Base-by-base conservation (phyloP, 2,888 invertebrate genomes). In the Callimorpha dominula region DNA sequence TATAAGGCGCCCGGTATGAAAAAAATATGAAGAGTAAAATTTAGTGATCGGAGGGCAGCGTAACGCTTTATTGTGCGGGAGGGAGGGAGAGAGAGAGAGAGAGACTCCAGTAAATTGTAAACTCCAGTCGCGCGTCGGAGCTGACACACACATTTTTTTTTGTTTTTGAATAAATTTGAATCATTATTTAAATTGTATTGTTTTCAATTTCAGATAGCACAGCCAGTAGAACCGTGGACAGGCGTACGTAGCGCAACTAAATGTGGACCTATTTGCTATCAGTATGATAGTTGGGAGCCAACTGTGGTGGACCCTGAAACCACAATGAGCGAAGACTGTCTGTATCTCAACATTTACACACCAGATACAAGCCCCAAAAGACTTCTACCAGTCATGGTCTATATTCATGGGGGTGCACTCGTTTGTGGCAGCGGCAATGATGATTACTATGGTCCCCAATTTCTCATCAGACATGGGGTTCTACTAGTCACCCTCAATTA, bases 401-500 rank as follows among this genome's bases (percentile, higher is more conserved):
- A 11, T 9, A 57, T 57, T 9, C 57, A 57, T 20, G 57, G 57
- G 1, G 57, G 57, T 4, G 57, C 2, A 20, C 20, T 9, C 20
- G 4, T 11, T 4, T 57, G 57, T 11, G 57, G 20, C 9, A 57
- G 57, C 9, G 57, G n/a, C n/a, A n/a, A n/a, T n/a, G n/a, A n/a
- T n/a, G n/a, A n/a, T n/a, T n/a, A n/a, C n/a, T n/a, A n/a, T 9
- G 57, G 57, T 1, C 57, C 57, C 11, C 20, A 57, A 11, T 57
- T 57, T 11, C 20, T 63, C 7, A 42, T 63, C n/a, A 57, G 57
- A 57, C 57, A 88, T 62, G 84, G 82, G 42, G 82, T 89, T 4
- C 79, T 90, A 14, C 72, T 89, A 0, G 88, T 90, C 0, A 88
- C 90, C 6, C 60, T 89, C 9, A 90, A 90, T 75, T 89, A 89